Percentiles rank a stretch among this genome's conserved stretches.
These are phyloP conservation scores for Cacoxenus indagator DNA, from an alignment of 2,888 invertebrate species.

Conservation along the genomic window DNA sequence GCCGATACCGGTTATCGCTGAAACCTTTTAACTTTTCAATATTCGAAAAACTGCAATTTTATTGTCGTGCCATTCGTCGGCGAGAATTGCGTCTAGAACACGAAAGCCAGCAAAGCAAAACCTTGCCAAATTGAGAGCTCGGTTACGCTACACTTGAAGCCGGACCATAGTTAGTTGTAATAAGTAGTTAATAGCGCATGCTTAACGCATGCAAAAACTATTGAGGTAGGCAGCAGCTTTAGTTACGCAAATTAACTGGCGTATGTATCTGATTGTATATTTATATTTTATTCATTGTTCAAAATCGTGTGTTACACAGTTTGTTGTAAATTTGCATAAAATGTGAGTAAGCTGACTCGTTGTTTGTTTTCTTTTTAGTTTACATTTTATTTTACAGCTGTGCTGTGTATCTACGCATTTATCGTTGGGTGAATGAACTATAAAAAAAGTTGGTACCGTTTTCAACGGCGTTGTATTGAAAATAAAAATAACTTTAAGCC, in stretches of 20 bases:
- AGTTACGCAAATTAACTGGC: too few relatives aligned
- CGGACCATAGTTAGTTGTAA: too few relatives aligned
- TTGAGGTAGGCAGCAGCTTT: neutral
- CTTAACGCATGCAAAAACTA: neutral
- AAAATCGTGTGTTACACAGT: too few relatives aligned
- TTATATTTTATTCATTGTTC: too few relatives aligned
- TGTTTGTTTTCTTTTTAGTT: neutral
- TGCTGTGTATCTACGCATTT: constrained; percentile 45
- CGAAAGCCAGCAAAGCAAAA: too few relatives aligned
- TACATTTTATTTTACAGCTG: constrained; percentile 19
- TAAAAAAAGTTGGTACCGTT: too few relatives aligned
- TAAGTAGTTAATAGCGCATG: too few relatives aligned
- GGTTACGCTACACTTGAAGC: neutral
- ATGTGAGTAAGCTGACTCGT: neutral
- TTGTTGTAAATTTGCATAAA: too few relatives aligned
- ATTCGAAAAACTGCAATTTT: neutral
- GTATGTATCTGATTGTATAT: too few relatives aligned
- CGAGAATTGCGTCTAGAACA: neutral
- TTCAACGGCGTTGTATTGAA: too few relatives aligned
- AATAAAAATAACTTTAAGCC: too few relatives aligned
- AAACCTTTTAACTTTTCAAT: neutral
- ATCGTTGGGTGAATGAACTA: constrained; percentile 51
- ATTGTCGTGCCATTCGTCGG: neutral
- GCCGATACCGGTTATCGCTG: constrained; percentile 1
- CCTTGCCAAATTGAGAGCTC: too few relatives aligned